Percentiles rank a stretch among this genome's conserved stretches.
Conservation (phyloP, 2,888 invertebrate genomes). For the Atethmia centrago region DNA sequence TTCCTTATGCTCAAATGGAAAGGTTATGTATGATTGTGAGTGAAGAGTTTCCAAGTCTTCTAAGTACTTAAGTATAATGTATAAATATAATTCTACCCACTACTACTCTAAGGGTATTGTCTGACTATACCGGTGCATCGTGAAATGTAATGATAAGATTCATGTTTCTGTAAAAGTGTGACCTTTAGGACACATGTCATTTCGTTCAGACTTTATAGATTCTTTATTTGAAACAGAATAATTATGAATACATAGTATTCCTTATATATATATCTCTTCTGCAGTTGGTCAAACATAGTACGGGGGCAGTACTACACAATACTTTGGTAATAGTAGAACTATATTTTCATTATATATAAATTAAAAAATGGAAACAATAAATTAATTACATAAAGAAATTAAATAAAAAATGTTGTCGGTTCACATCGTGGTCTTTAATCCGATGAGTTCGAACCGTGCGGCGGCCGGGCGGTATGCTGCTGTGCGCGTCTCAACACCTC, state of each 20-base stretch:
- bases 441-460: constrained; percentile 76
- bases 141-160: constrained; percentile 81
- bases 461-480: constrained; percentile 74
- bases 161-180: constrained; percentile 78
- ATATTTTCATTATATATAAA: constrained; percentile 90
- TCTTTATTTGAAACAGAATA: constrained; percentile 84
- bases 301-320: constrained; percentile 82
- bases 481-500: constrained; percentile 66
- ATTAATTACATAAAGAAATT: constrained; percentile 86
- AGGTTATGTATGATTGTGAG: too few relatives aligned
- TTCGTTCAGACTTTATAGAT: constrained; percentile 85
- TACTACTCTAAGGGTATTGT: constrained; percentile 33
- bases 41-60: constrained; percentile 26
- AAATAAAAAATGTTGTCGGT: constrained; percentile 84
- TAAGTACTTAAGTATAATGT: constrained; percentile 37
- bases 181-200: constrained; percentile 78
- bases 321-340: constrained; percentile 87
- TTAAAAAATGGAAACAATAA: constrained; percentile 90
- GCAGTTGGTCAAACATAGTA: constrained; percentile 62
- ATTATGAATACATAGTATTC: constrained; percentile 86
- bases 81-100: constrained; percentile 45
- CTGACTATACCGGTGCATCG: constrained; percentile 56
- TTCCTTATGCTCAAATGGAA: not conserved
- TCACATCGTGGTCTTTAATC: constrained; percentile 81
- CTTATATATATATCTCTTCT: constrained; percentile 69